Base-by-base conservation (phyloP, 1,140 invertebrate genomes). In the Drosophila azteca region DNA sequence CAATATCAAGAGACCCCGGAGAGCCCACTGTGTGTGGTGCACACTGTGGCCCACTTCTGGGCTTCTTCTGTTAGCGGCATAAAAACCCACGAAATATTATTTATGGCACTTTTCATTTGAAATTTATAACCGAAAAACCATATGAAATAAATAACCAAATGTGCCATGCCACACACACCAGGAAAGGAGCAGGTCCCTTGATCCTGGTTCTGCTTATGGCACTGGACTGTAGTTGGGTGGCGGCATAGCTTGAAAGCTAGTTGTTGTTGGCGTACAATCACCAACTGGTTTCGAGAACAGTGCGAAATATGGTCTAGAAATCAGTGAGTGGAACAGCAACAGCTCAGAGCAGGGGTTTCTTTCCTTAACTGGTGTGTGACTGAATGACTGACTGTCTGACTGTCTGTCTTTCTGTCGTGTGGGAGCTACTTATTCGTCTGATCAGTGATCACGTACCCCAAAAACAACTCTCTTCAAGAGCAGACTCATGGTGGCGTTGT, bases 81-180 rank as follows among this genome's bases (percentile, higher is more conserved):
- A 87, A 85, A 85, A 84, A 65, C 61, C 74, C 68, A 73, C 60
- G 62, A 88, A 87, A 82, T 87, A 88, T 88, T 88, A 88, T 87
- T 87, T 87, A 87, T 87, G 82, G 44, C 68, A 69, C 76, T 87
- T 87, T 87, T 88, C 83, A 82, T 78, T 88, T 81, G 55, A 76
- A 87, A 87, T 88, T 87, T 82, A 88, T 80, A 88, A 66, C 65
- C 63, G 31, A 68, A 70, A 87, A 82, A 85, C 80, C 84, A 87
- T 85, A 87, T 77, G 69, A 82, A 79, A 88, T 79, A 68, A 67
- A 69, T 63, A 81, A 80, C 59, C 49, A 81, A 80, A 74, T 80
- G 66, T 62, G 61, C 24, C 55, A 48, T 20, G 17, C 17, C 17
- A 20, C 17, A 1, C 17, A 20, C 17, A 20, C 17, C 61, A 76